Evolutionary conservation across 1,140 invertebrate genomes (phyloP).

Genomic region (Stegodyphus dumicola): DNA sequence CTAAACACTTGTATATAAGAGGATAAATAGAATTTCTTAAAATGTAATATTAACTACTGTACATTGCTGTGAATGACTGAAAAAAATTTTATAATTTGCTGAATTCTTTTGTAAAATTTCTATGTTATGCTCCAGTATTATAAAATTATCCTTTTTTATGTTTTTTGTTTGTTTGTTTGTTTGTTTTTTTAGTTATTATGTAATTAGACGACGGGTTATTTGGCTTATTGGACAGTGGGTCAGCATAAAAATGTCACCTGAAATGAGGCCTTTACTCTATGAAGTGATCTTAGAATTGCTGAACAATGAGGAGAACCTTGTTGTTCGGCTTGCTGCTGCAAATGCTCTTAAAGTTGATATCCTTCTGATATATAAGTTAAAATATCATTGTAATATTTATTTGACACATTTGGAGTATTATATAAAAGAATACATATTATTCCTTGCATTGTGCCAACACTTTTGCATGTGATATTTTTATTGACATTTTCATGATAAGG

Average conservation of each 20-base stretch:
- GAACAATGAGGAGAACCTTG: slow-evolving; percentile 78
- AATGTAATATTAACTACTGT: too few species aligned
- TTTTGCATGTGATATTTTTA: background rate
- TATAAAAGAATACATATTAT: too few species aligned
- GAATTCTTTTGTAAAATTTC: too few species aligned
- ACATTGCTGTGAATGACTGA: too few species aligned
- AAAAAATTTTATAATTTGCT: too few species aligned
- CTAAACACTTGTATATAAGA: too few species aligned
- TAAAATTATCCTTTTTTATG: too few species aligned
- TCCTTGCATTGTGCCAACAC: too few species aligned
- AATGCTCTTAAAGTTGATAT: slow-evolving; percentile 78
- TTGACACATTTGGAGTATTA: too few species aligned
- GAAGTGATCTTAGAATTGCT: slow-evolving; percentile 80
- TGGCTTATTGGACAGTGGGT: slow-evolving; percentile 90
- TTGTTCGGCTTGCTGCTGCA: slow-evolving; percentile 84
- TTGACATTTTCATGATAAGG: background rate
- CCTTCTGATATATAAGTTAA: slow-evolving; percentile 65
- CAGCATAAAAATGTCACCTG: slow-evolving; percentile 84
- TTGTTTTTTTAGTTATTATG: slow-evolving; percentile 80
- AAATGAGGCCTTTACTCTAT: slow-evolving; percentile 84
- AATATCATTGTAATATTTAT: slow-evolving; percentile 6
- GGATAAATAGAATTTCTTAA: too few species aligned
- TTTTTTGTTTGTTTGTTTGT: too few species aligned
- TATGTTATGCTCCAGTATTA: too few species aligned
- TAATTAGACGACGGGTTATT: slow-evolving; percentile 87